Conservation (phyloP, 2,888 invertebrate genomes). For the Lottia gigantea region DNA sequence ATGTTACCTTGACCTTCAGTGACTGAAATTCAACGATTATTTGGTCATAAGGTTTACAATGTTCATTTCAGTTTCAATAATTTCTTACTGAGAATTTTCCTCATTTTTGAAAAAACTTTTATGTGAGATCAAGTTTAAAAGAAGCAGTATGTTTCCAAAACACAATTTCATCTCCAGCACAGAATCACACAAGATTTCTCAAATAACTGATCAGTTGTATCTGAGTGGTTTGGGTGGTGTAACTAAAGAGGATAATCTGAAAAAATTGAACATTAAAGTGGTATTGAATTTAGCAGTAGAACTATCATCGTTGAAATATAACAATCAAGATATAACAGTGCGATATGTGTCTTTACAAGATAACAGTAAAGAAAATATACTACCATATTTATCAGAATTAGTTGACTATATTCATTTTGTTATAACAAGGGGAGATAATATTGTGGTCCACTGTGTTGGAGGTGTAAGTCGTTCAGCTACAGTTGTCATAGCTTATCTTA, state of each 20-base stretch:
- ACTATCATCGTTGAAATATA: conserved; percentile 39
- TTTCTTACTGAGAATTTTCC: too few species aligned
- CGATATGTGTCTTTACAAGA: conserved; percentile 42
- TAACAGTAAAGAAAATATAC: conserved; percentile 38
- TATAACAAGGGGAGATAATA: conserved; percentile 31
- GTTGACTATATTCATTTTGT: conserved; percentile 42
- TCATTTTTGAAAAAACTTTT: too few species aligned
- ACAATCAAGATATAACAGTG: conserved; percentile 25
- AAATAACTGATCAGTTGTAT: conserved; percentile 40
- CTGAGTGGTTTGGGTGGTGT: conserved; percentile 45
- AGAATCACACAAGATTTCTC: conserved; percentile 23
- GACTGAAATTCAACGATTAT: too few species aligned
- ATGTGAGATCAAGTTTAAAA: too few species aligned
- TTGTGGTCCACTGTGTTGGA: conserved; percentile 51
- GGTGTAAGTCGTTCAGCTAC: conserved; percentile 54
- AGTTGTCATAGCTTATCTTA: conserved; percentile 48
- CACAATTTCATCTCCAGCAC: background rate
- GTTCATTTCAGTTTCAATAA: too few species aligned
- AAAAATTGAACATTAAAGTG: conserved; percentile 38
- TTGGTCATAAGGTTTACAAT: too few species aligned
- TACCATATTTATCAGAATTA: conserved; percentile 40
- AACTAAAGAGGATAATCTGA: conserved; percentile 32
- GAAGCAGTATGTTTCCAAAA: background rate
- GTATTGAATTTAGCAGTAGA: conserved; percentile 49
- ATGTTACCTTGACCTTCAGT: too few species aligned